phyloP scores from a whole-genome alignment of 2,113 vertebrate genomes.

The Sapajus apella region DNA sequence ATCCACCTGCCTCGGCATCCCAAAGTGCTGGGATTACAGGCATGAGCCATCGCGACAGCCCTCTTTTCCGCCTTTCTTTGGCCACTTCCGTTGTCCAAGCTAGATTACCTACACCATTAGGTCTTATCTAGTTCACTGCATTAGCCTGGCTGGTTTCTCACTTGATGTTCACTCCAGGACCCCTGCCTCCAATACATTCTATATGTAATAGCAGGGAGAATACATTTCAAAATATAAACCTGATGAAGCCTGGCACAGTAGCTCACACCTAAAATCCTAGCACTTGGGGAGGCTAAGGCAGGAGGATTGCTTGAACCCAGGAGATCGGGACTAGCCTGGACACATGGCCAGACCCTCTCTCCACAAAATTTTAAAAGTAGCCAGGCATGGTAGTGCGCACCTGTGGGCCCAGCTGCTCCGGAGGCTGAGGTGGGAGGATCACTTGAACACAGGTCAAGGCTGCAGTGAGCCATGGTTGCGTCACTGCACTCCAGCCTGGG shows the following conservation, averaged over 20 bases:
- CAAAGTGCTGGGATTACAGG: too few relatives aligned
- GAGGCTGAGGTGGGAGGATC: background rate
- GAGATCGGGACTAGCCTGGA: too few relatives aligned
- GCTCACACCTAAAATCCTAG: too few relatives aligned
- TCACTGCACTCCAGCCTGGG: background rate
- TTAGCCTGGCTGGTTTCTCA: background rate
- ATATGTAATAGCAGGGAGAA: background rate
- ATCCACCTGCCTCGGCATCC: too few relatives aligned
- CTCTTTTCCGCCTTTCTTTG: background rate
- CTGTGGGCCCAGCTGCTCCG: background rate
- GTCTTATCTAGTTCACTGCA: background rate
- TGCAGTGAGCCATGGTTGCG: background rate
- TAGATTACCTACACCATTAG: background rate
- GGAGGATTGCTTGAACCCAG: too few relatives aligned
- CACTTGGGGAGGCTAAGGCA: too few relatives aligned
- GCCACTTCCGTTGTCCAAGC: background rate
- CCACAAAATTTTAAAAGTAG: background rate
- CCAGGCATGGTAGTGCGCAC: background rate
- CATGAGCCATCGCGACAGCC: too few relatives aligned
- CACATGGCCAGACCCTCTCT: too few relatives aligned
- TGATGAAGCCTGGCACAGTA: background rate
- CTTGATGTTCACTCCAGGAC: background rate
- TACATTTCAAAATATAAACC: constrained; percentile 13
- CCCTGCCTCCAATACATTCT: background rate
- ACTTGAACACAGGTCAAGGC: background rate